Base-by-base conservation (phyloP, 2,113 vertebrate species). In the Tinamus guttatus region DNA sequence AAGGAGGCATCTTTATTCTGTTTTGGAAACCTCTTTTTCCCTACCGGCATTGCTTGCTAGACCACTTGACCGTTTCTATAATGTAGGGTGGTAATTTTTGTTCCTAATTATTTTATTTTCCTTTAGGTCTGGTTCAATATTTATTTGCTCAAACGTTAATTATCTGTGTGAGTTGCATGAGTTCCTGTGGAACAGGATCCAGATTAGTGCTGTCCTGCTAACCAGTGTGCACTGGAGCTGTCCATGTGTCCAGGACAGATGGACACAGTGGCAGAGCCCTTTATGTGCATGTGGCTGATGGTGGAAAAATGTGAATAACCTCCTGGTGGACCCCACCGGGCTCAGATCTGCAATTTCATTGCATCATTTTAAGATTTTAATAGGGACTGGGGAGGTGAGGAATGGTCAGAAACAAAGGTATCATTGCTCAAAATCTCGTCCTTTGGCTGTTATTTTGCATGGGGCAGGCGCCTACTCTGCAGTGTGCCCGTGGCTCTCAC, bases 211-310 rank as follows among this genome's bases (percentile, higher is more conserved):
- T 59, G 20, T 30, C 58, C 62, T 17, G 14, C 43, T 76, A 47
- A 69, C 43, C 32, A 2, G 0, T 11, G 7, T 2, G 1, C 13
- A 1, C 3, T 8, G 24, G 6, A 32, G 15, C 9, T 70, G n/a
- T 0, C 49, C 49, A 22, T 49, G 21, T 11, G 49, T 49, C 21
- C 49, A 49, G 3, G 68, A 24, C 17, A 43, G 14, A 22, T 34
- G 49, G n/a, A 11, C 45, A 28, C 40, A 49, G 21, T 2, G 32
- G 13, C 7, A 64, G 30, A n/a, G 28, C 45, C 32, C 4, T 11
- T 4, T n/a, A 43, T 19, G 13, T 34, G 6, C 9, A 0, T 0
- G 60, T 30, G 7, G 18, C 58, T n/a, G 8, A 22, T 41, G 32
- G 4, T 82, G 0, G 1, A 4, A 28, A 41, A 4, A 13, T 34